Base-by-base conservation (phyloP, 2,888 invertebrate species). In the Troides aeacus region DNA sequence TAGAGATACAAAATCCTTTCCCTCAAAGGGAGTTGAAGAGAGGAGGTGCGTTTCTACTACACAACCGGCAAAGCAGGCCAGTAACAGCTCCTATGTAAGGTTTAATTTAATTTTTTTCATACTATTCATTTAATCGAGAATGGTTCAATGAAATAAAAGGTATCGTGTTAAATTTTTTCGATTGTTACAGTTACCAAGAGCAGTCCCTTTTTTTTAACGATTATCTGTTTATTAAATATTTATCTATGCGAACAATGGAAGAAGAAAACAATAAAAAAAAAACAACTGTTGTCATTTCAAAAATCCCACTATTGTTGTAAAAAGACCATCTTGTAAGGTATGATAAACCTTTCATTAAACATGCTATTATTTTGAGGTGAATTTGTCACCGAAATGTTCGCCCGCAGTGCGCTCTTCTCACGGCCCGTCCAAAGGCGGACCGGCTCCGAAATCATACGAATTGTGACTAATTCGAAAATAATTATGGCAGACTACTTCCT, bases 391-490 rank as follows among this genome's bases (percentile, higher is more conserved):
- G 62, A 69, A 69, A 69, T 62, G 39, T 64, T 56, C 39, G 60
- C 23, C 39, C 30, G 30, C 61, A 64, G 63, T 46, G 63, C 68
- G 72, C 65, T 67, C 68, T 67, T 71, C 77, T 74, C 78, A 78
- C 77, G 76, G 70, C 74, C 73, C 61, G 64, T 42, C 71, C 69
- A 61, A 60, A 71, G 71, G 69, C 72, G 73, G 73, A 74, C 71
- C 71, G 73, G 69, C 71, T 71, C 76, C 70, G 53, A 87, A 84
- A 81, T 84, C 81, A 79, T 77, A 82, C 80, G 81, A 50, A 86
- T 86, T 84, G 84, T 83, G 82, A 84, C 86, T 90, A 90, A 91
- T 91, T 86, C 82, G 86, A 87, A 90, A 81, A 90, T 91, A 91
- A 91, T 90, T 88, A 86, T 79, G 80, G 76, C 74, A 73, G 75